Evolutionary conservation across 2,113 vertebrate genomes (phyloP), one percentile per base, ranked within the genome.

Genomic region (Nymphicus hollandicus): DNA sequence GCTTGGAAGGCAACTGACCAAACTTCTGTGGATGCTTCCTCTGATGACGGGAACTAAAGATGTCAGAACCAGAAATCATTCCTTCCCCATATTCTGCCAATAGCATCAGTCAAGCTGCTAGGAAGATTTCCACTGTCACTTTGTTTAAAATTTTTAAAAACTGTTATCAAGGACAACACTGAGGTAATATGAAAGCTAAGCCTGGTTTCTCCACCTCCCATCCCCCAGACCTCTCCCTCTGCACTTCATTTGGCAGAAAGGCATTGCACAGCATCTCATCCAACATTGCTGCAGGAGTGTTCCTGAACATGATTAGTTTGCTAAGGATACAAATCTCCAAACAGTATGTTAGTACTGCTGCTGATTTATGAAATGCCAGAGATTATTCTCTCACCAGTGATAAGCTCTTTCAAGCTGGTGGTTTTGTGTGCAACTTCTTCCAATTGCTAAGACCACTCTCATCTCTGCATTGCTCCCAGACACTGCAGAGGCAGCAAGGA

Each of bases 341-440:
- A 68, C 85, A 96, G 92, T 73, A 46, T 7, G n/a, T 91, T 89
- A 80, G 86, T 81, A 79, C 31, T 66, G 78, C 47, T 74, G 46
- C 29, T n/a, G 81, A 86, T 96, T 96, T 96, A 97, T 91, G 92
- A 91, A 97, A 97, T 93, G 91, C 68, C 94, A 95, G 89, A 76
- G 83, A 95, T 60, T 49, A 35, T 74, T 86, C 88, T 89, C 89
- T 91, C 88, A 95, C 56, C 81, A 95, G 69, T 0, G 15, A 92
- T 87, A 92, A 95, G 80, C 66, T 85, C 86, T 60, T 79, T 78
- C 86, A 90, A 89, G 76, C 52, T 50, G 28, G 28, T 74, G 81
- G 47, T 86, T 93, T 92, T 91, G 56, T 49, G 86, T 6, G 64
- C 88, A 93, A 82, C 52, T 31, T 81, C 93, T 52, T 71, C 49